A percentile compares a stretch with the other conserved stretches of the same genome.
These are phyloP conservation scores for Rhyacichthys aspro DNA, from an alignment of 2,797 vertebrate genomes.

Conservation along the genomic window DNA sequence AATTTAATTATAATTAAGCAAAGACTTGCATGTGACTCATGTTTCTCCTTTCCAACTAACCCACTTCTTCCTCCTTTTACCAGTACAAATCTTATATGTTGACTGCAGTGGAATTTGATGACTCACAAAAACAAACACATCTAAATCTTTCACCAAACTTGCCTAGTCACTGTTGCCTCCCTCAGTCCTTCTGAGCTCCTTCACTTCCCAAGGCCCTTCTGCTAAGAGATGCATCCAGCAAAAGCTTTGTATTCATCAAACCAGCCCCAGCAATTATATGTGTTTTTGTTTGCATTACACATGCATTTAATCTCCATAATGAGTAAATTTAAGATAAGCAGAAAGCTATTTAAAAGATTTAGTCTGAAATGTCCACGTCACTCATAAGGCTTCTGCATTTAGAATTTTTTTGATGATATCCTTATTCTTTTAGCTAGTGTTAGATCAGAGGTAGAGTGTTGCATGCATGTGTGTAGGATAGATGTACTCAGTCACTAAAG, in stretches of 20 bases:
- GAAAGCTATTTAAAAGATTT: slow-evolving; percentile 2
- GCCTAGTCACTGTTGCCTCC: slow-evolving; percentile 22
- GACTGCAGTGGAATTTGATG: slow-evolving; percentile 3
- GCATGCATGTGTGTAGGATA: too few relatives aligned
- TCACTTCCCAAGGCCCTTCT: slow-evolving; percentile 27
- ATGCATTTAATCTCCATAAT: slow-evolving; percentile 8
- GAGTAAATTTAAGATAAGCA: slow-evolving; percentile 19
- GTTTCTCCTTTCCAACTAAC: neutral
- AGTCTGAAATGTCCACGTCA: slow-evolving; percentile 1
- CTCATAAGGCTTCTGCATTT: neutral
- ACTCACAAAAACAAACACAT: slow-evolving; percentile 21
- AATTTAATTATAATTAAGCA: too few relatives aligned
- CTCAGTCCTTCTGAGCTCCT: slow-evolving; percentile 10
- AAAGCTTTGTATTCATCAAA: slow-evolving; percentile 27
- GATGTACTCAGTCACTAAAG: slow-evolving; percentile 19
- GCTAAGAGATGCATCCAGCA: slow-evolving; percentile 36
- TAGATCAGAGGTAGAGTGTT: too few relatives aligned
- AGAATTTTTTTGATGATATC: too few relatives aligned
- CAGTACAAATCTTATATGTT: neutral
- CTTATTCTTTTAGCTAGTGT: too few relatives aligned
- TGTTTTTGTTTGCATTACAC: neutral
- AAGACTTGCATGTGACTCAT: too few relatives aligned
- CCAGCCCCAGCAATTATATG: slow-evolving; percentile 19
- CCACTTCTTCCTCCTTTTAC: too few relatives aligned
- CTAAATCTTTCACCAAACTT: slow-evolving; percentile 28